Conservation (phyloP, 2,797 vertebrate genomes). For the Lithobates sylvaticus region DNA sequence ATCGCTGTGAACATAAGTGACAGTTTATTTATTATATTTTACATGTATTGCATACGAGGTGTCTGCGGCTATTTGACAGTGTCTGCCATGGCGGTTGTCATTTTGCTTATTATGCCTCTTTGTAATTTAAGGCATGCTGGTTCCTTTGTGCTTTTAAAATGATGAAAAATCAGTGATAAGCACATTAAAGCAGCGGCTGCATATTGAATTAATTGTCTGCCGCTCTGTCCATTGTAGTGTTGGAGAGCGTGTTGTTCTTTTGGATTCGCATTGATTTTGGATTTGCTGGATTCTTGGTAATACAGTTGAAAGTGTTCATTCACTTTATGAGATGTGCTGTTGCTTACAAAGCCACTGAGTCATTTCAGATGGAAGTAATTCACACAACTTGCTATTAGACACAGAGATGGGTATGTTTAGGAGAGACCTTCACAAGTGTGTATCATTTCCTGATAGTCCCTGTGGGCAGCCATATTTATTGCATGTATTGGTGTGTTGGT, state of each 20-base stretch:
- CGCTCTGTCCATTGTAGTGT: constrained; percentile 28
- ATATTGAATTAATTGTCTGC: constrained; percentile 54
- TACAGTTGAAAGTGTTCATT: constrained; percentile 53
- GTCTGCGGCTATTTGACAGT: constrained; percentile 45
- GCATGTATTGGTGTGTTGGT: background rate
- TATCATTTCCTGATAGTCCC: background rate
- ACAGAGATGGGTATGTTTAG: background rate
- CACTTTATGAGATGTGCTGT: constrained; percentile 29
- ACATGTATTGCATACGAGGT: constrained; percentile 49
- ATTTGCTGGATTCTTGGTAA: constrained; percentile 51
- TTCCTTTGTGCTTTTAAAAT: constrained; percentile 51
- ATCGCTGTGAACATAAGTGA: constrained; percentile 54
- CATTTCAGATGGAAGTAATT: constrained; percentile 31
- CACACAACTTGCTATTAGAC: background rate
- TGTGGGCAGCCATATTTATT: background rate
- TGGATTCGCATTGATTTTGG: constrained; percentile 59
- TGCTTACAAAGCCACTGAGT: constrained; percentile 26
- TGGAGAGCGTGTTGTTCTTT: constrained; percentile 51
- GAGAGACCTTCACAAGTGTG: background rate
- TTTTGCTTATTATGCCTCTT: constrained; percentile 52
- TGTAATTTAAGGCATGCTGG: constrained; percentile 45
- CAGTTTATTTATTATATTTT: constrained; percentile 61
- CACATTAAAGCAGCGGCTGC: constrained; percentile 42
- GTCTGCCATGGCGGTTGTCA: constrained; percentile 52
- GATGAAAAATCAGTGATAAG: constrained; percentile 53